phyloP scores from a whole-genome alignment of 2,113 vertebrate species.

The Lycocorax pyrrhopterus region DNA sequence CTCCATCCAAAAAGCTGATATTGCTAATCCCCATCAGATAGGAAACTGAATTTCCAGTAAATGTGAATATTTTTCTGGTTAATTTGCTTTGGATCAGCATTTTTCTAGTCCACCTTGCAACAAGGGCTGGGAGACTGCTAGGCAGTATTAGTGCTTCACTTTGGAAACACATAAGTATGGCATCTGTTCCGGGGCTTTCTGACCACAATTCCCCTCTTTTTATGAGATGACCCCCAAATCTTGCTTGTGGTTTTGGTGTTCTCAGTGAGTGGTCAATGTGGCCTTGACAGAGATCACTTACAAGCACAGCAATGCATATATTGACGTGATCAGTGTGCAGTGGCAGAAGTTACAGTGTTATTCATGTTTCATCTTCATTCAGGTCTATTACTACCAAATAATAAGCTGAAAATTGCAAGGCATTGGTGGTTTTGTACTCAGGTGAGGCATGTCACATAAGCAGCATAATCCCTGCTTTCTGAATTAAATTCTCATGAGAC shows the following conservation, averaged over 20 bases:
- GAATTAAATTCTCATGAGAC: background rate
- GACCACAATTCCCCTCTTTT: background rate
- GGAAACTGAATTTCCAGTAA: background rate
- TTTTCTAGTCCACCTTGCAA: background rate
- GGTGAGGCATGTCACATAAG: background rate
- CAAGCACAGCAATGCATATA: background rate
- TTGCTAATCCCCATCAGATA: background rate
- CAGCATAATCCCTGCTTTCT: background rate
- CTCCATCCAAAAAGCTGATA: background rate
- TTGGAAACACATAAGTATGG: background rate
- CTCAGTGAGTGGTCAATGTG: background rate
- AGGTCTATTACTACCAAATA: background rate
- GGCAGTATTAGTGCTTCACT: background rate
- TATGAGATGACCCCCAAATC: background rate
- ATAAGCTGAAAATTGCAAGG: background rate
- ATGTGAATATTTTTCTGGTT: background rate
- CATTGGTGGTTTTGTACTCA: background rate
- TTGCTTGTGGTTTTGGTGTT: background rate
- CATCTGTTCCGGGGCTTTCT: background rate
- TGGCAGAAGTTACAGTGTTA: background rate
- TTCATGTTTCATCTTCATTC: background rate
- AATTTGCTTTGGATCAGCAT: background rate
- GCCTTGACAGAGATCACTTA: background rate
- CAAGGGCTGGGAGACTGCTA: background rate
- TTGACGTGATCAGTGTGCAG: background rate